Base-by-base conservation (phyloP, 2,888 invertebrate genomes). In the Polyploca ridens region DNA sequence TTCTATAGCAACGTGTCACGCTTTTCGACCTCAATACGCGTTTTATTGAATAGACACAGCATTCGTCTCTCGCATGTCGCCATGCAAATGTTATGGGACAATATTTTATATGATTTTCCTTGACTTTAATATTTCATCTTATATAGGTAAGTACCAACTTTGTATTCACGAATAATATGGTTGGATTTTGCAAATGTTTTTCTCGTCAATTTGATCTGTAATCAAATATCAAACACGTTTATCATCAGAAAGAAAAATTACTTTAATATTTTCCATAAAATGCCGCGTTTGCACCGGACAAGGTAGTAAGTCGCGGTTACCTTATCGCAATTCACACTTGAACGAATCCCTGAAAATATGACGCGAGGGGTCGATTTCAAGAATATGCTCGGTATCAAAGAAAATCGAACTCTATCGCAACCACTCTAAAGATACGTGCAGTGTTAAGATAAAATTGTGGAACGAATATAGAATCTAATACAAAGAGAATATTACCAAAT, bases 241-340 rank as follows among this genome's bases (percentile, higher is more conserved):
- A 27, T 27, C 27, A 27, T 27, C 27, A 27, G 27, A 16, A 54
- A 16, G 38, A 59, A 59, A 33, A 35, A 59, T 35, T 6, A 33
- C 16, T 38, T 33, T 59, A 38, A 16, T 38, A 59, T 59, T 59
- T 7, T 16, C n/a, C 35, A 38, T 38, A 38, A 59, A 4, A 5
- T 16, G 38, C 7, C 59, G 14, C 33, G 16, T 59, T 59, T 35
- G 16, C 59, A 35, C n/a, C 38, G 59, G 59, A n/a, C 59, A 8
- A 35, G 35, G 59, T 35, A 38, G 38, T 35, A 59, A n/a, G n/a
- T 33, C 59, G 59, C 33, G 59, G 58, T 58, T 33, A 58, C 59
- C n/a, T 35, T 59, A 59, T 59, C 59, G 59, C n/a, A 38, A 7
- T 35, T 59, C 38, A 35, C 59, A 59, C 59, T 59, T 59, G 35